phyloP scores from a whole-genome alignment of 2,113 vertebrate species.

The Lanius collurio region DNA sequence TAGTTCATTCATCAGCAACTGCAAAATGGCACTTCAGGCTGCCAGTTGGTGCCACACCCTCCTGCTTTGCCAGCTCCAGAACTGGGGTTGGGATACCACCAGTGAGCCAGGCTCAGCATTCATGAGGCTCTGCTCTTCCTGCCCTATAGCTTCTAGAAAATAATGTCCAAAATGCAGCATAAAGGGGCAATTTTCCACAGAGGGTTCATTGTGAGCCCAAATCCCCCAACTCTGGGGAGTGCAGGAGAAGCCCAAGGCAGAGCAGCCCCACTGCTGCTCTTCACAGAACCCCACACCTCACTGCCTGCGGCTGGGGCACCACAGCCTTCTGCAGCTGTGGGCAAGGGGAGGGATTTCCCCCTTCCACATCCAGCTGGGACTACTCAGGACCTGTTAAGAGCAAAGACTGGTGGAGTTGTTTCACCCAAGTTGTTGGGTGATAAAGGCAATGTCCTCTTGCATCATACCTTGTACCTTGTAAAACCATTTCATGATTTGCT shows the following conservation, averaged over 20 bases:
- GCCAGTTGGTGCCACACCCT: not conserved
- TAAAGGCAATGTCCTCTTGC: not conserved
- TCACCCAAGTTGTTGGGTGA: not conserved
- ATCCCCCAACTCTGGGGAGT: not conserved
- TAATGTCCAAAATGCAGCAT: not conserved
- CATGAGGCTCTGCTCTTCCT: not conserved
- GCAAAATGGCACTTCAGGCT: not conserved
- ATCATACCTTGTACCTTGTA: not conserved
- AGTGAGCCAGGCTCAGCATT: fast-evolving
- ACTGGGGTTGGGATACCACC: too few species aligned
- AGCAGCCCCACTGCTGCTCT: not conserved
- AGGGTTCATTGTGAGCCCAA: not conserved
- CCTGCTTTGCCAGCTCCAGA: not conserved
- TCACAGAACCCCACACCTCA: fast-evolving
- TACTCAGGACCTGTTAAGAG: not conserved
- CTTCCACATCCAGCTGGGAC: fast-evolving
- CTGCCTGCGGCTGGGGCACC: not conserved
- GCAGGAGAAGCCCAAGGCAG: not conserved
- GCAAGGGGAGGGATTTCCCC: not conserved
- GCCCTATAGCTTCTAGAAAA: not conserved
- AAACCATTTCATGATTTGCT: not conserved
- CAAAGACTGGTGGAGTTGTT: not conserved
- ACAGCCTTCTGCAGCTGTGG: not conserved
- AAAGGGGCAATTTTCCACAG: not conserved
- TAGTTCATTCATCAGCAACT: not conserved